Percentiles rank a stretch among this genome's conserved stretches.
phyloP scores from a whole-genome alignment of 2,888 invertebrate species.

The Miltochrista miniata region DNA sequence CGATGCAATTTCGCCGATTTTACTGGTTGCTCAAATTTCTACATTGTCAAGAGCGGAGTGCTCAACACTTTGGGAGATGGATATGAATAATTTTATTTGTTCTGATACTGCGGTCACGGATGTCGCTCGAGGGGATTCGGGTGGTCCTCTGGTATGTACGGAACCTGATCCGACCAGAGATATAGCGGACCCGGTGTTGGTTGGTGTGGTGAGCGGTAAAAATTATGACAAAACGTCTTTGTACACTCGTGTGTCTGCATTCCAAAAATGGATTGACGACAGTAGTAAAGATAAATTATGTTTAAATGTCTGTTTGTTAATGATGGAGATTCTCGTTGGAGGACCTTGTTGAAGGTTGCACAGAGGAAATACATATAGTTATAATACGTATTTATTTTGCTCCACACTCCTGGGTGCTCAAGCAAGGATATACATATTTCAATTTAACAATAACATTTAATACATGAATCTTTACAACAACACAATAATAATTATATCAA shows the following conservation, averaged over 20 bases:
- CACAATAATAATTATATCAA: no score
- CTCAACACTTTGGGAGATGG: constrained; percentile 55
- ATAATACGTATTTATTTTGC: constrained; percentile 4
- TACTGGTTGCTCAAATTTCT: constrained; percentile 50
- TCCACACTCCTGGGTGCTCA: no score
- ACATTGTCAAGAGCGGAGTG: constrained; percentile 47
- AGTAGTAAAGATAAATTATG: constrained; percentile 10
- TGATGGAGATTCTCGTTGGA: no score
- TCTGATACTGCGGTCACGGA: constrained; percentile 20
- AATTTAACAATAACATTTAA: no score
- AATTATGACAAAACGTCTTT: constrained; percentile 58
- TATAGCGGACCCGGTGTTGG: constrained; percentile 42
- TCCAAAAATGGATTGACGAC: constrained; percentile 46
- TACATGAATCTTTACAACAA: no score
- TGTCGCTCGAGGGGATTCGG: constrained; percentile 59
- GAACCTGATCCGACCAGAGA: constrained; percentile 45
- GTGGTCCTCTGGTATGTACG: constrained; percentile 60
- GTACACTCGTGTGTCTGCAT: constrained; percentile 44
- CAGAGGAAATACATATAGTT: constrained; percentile 57
- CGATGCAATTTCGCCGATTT: constrained; percentile 30
- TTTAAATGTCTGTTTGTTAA: constrained; percentile 23
- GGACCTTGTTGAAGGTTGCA: constrained; percentile 43
- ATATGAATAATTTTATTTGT: constrained; percentile 40
- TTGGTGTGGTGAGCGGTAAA: constrained; percentile 66
- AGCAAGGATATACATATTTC: no score